These are phyloP conservation scores for Polydrusus cervinus DNA, from an alignment of 2,888 invertebrate species.

Conservation along the genomic window DNA sequence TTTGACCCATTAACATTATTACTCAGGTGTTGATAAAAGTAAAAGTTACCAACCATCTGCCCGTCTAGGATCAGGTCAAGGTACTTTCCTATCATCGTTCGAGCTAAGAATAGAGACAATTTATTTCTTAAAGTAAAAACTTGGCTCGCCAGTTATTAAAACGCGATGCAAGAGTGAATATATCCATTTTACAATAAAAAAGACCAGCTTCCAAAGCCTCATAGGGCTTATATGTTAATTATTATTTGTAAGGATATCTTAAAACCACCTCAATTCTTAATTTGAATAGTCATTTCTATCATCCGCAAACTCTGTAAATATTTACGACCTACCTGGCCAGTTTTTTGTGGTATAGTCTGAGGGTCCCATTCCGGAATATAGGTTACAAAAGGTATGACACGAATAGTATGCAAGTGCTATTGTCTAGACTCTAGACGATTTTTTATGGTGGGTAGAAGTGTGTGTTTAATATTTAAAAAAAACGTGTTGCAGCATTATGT, in stretches of 20 bases:
- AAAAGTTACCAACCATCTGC: conserved; percentile 42
- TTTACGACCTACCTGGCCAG: conserved; percentile 2
- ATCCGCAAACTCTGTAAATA: background rate
- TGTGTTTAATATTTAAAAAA: too few species aligned
- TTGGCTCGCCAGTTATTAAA: too few species aligned
- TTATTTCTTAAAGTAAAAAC: too few species aligned
- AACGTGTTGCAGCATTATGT: too few species aligned
- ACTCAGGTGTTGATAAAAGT: conserved; percentile 23
- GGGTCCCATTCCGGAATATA: conserved; percentile 7
- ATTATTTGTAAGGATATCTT: too few species aligned
- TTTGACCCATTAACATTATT: conserved; percentile 8
- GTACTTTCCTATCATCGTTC: background rate
- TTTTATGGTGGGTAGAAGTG: background rate
- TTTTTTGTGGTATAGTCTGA: conserved; percentile 3
- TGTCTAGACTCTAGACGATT: conserved; percentile 5
- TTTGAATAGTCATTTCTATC: background rate
- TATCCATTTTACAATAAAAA: too few species aligned
- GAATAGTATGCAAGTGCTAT: conserved; percentile 7
- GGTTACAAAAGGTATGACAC: conserved; percentile 11
- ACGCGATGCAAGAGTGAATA: too few species aligned
- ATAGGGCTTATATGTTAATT: too few species aligned
- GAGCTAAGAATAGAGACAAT: too few species aligned
- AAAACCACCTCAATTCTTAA: too few species aligned
- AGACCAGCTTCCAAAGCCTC: too few species aligned
- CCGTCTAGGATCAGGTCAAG: conserved; percentile 33